Evolutionary conservation across 2,888 invertebrate species (phyloP).

Genomic region (Cacoxenus indagator): DNA sequence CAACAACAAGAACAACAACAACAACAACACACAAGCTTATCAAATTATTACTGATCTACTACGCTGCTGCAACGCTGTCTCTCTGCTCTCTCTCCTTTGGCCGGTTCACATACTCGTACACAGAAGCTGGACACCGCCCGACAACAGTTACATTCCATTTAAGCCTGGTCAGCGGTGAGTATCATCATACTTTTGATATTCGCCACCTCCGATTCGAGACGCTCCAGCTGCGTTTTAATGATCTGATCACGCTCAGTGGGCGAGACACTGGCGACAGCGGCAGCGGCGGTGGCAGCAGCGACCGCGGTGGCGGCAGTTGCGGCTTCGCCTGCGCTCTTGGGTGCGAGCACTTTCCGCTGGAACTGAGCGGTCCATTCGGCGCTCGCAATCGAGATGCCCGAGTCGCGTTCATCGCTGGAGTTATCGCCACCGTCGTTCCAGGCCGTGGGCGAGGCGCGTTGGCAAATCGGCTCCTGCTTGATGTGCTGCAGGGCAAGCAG

Average conservation of each 20-base stretch:
- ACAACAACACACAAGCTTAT: slow-evolving; percentile 4
- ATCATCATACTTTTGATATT: slow-evolving; percentile 87
- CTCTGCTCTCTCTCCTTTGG: slow-evolving; percentile 19
- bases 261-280: slow-evolving; percentile 33
- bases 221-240: slow-evolving; percentile 87
- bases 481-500: slow-evolving; percentile 87
- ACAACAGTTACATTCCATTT: too few species aligned
- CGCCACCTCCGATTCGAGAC: slow-evolving; percentile 91
- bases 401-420: slow-evolving; percentile 90
- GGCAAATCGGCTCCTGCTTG: slow-evolving; percentile 86
- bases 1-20: too few species aligned
- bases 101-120: slow-evolving; percentile 28
- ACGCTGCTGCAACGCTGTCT: not conserved
- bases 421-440: slow-evolving; percentile 85
- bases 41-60: not conserved
- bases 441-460: slow-evolving; percentile 79
- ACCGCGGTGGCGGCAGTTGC: slow-evolving; percentile 23
- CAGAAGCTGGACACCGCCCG: too few species aligned
- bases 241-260: slow-evolving; percentile 75
- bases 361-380: slow-evolving; percentile 69
- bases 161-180: slow-evolving; percentile 64
- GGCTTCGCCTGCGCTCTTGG: slow-evolving; percentile 36
- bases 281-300: slow-evolving; percentile 25
- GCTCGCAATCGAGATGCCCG: slow-evolving; percentile 83
- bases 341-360: slow-evolving; percentile 59